Evolutionary conservation across 2,797 vertebrate genomes (phyloP).

Genomic region (Phrynocephalus forsythii): DNA sequence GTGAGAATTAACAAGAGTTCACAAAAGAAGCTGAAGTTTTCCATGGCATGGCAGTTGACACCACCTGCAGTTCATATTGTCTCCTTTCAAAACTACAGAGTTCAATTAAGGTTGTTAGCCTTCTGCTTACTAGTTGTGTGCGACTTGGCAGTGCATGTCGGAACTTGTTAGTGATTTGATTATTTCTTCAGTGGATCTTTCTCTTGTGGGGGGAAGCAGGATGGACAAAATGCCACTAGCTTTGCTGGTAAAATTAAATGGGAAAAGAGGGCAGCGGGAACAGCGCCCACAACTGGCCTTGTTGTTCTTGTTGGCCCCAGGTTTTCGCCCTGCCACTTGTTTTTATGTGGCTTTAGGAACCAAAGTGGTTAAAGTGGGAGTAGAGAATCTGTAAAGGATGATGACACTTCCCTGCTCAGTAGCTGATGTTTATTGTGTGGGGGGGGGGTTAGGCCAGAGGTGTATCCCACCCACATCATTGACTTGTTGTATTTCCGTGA

Average conservation of each 20-base stretch:
- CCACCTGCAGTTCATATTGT: not conserved
- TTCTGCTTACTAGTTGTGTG: slow-evolving; percentile 47
- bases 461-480: not conserved
- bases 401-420: not conserved
- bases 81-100: not conserved
- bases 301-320: not conserved
- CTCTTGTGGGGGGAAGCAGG: not conserved
- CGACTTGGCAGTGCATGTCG: slow-evolving; percentile 36
- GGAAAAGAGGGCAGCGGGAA: too few species aligned
- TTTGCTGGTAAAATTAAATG: not conserved
- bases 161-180: slow-evolving; percentile 22
- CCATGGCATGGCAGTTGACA: not conserved
- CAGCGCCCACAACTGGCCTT: not conserved
- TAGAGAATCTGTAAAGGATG: not conserved
- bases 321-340: not conserved
- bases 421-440: not conserved
- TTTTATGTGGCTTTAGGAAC: not conserved
- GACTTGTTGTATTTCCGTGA: not conserved
- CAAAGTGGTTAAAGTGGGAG: not conserved
- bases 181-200: slow-evolving; percentile 39
- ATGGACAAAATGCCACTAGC: slow-evolving; percentile 24
- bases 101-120: not conserved
- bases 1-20: not conserved
- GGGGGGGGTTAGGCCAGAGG: not conserved
- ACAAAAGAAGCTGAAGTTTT: not conserved